Evolutionary conservation across 2,888 invertebrate species (phyloP), one percentile per base, ranked within the genome.

Genomic region (Lymantria monacha): DNA sequence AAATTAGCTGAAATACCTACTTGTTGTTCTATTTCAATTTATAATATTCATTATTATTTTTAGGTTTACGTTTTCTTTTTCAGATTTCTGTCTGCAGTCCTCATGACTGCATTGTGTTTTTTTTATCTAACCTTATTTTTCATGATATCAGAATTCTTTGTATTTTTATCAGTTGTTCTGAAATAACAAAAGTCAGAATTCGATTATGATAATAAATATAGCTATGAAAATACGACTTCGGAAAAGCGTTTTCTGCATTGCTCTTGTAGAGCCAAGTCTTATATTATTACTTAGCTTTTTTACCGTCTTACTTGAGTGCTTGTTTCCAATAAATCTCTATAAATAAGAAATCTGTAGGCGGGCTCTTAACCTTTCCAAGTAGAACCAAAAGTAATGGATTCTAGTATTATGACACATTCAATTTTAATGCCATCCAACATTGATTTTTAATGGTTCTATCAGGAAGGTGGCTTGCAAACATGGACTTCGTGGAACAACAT

Each of bases 291-390:
- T 53, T 48, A 40, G 33, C 30, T 41, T 22, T 22, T 38, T 33
- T 46, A 30, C 30, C 22, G 15, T 42, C 13, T 41, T 12, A 44
- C 36, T 45, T 36, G 44, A 48, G 45, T 48, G 22, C 43, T 30
- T 47, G 46, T 54, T 40, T 51, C 15, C 53, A 63, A 63, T 63
- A 60, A 45, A 50, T 36, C 30, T 12, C 13, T 51, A 49, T 59
- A 46, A 42, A 54, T 15, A 52, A 44, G 30, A 22, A 12, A 15
- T 48, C 44, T 38, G 57, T 50, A 53, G 52, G 42, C 36, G 30
- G 9, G 14, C 51, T 46, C 59, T 59, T 60, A 57, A 49, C 53
- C 57, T 57, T 64, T 51, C 37, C 42, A 47, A 49, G 45, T 46
- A 40, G 30, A 44, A 49, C 41, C 53, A 48, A 46, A 60, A 55